Base-by-base conservation (phyloP, 2,113 vertebrate species). In the Rhizomys pruinosus region DNA sequence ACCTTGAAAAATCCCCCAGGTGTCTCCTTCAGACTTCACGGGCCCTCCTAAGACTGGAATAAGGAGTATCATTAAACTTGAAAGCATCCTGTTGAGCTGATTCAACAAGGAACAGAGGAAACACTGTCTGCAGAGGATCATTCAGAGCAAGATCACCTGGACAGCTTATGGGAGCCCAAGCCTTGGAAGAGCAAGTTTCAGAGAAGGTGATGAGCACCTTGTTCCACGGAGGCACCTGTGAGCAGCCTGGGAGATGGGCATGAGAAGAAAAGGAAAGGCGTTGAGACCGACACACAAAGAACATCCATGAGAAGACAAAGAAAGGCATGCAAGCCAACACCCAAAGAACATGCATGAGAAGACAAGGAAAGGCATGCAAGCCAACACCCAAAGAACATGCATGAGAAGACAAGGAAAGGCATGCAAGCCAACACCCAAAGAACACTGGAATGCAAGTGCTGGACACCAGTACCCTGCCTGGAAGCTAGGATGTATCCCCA, bases 111-210 rank as follows among this genome's bases (percentile, higher is more conserved):
- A n/a, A 61, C n/a, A 22, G 19, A 3, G 29, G 12, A 55, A 84
- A 37, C 19, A 42, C 16, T 52, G 66, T 5, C 25, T 52, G 6
- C 10, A 20, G 20, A 44, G 5, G 59, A 22, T 23, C 34, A 12
- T 25, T 74, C 12, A 7, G 3, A 3, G 29, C 3, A 3, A 16
- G 3, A 7, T 23, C 42, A 17, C 59, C 55, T 19, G 5, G 37
- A 23, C 0, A 27, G 13, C 15, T 17, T 0, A 15, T 44, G 61
- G n/a, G 29, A 27, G 32, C 1, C 5, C n/a, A 3, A 15, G 19
- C 16, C 29, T 47, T 68, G 55, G 47, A 17, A 22, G 5, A 34
- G 8, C 71, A 52, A 2, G 19, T 10, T 7, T 37, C 8, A 44
- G 68, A 22, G 84, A 76, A 42, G 29, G 15, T 23, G 77, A 42